These are phyloP conservation scores for Dusona sp. DNA, from an alignment of 2,888 invertebrate species.

Conservation along the genomic window DNA sequence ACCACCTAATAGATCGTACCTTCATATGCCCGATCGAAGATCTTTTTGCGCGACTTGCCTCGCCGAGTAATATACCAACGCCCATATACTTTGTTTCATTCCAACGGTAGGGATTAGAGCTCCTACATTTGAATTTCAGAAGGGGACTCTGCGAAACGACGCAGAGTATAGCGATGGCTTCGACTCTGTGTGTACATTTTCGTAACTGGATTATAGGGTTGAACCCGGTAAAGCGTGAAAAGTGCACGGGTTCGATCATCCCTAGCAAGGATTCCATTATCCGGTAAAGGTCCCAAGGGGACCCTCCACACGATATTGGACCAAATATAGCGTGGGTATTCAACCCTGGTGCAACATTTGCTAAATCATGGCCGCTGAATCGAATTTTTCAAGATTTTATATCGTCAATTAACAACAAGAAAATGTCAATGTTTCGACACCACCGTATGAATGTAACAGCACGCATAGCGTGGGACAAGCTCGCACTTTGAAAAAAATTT, in stretches of 20 bases:
- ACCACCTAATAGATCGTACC: neutral
- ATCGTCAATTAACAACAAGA: neutral
- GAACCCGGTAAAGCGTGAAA: slow-evolving; percentile 46
- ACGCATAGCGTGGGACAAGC: neutral
- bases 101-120: slow-evolving; percentile 12
- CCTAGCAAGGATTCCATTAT: slow-evolving; percentile 2
- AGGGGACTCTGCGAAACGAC: neutral
- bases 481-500: neutral
- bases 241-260: slow-evolving; percentile 40
- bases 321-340: neutral
- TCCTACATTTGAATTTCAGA: slow-evolving; percentile 56
- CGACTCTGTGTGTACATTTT: slow-evolving; percentile 27
- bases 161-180: slow-evolving; percentile 15
- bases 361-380: neutral
- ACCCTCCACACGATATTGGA: neutral
- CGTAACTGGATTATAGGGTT: slow-evolving; percentile 58
- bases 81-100: slow-evolving; percentile 19
- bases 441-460: neutral
- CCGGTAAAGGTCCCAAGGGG: neutral
- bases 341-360: neutral
- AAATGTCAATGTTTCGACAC: neutral
- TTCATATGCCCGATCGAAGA: slow-evolving; percentile 21
- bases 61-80: slow-evolving; percentile 28
- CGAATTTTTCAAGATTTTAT: neutral
- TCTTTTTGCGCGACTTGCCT: slow-evolving; percentile 7